A percentile compares a stretch with the other conserved stretches of the same genome.
These are phyloP conservation scores for Zaprionus obscuricornis DNA, from an alignment of 2,888 invertebrate species.

Conservation along the genomic window DNA sequence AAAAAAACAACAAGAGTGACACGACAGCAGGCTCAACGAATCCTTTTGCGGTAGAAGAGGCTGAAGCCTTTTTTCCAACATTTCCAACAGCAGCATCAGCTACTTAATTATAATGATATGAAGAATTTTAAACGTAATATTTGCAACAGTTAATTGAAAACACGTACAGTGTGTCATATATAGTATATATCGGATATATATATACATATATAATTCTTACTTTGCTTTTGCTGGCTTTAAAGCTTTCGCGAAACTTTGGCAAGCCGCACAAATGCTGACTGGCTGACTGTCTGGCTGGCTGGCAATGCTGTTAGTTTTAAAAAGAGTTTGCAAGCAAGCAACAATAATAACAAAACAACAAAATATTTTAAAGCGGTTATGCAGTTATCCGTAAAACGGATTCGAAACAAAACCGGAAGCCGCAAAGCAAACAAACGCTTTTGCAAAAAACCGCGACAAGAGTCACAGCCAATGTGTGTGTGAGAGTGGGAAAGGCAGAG, in stretches of 20 bases:
- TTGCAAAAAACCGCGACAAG: conserved; percentile 71
- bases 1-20: conserved; percentile 1
- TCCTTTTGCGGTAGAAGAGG: too few species aligned
- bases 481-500: not conserved
- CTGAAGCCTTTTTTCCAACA: not conserved
- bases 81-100: conserved; percentile 6
- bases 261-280: too few species aligned
- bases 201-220: too few species aligned
- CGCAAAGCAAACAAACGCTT: conserved; percentile 76
- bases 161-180: too few species aligned
- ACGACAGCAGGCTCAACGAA: too few species aligned
- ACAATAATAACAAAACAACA: conserved; percentile 23
- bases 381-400: conserved; percentile 64
- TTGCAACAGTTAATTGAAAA: too few species aligned
- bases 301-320: not conserved
- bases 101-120: conserved; percentile 27
- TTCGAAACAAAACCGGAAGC: conserved; percentile 71
- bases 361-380: conserved; percentile 63
- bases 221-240: too few species aligned
- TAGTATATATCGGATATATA: too few species aligned
- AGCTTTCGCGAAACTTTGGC: too few species aligned
- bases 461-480: conserved; percentile 18
- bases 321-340: not conserved
- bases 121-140: conserved; percentile 23
- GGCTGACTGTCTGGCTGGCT: not conserved